These are phyloP conservation scores for Branchellion lobata DNA, from an alignment of 2,888 invertebrate species.

Conservation along the genomic window DNA sequence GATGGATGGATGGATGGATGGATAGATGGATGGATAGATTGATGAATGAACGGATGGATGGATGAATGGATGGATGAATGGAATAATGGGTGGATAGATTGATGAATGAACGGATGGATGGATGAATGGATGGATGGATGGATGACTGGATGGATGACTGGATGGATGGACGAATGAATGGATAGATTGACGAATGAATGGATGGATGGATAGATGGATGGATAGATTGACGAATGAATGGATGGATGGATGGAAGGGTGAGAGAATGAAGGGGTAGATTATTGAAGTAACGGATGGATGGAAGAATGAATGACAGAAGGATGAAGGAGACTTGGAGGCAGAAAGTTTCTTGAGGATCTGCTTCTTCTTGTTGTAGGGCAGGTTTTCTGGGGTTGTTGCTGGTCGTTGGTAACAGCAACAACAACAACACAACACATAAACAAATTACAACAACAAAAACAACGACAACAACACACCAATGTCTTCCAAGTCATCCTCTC, in stretches of 20 bases:
- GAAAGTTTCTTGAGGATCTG: conserved; percentile 72
- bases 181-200: background rate
- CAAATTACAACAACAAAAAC: no score
- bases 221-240: background rate
- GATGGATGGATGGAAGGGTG: background rate
- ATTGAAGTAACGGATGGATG: background rate
- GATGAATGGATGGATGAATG: conserved; percentile 4
- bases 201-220: background rate
- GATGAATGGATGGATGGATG: background rate
- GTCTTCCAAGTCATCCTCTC: conserved; percentile 57
- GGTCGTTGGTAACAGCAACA: no score
- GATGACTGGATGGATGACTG: background rate
- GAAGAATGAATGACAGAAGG: background rate
- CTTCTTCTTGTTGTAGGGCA: conserved; percentile 82
- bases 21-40: background rate
- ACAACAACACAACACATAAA: no score
- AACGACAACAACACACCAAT: background rate
- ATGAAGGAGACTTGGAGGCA: conserved; percentile 62
- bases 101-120: background rate
- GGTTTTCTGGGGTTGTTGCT: conserved; percentile 31
- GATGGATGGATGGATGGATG: background rate
- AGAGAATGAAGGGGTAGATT: background rate
- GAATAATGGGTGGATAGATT: background rate
- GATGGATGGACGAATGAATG: background rate
- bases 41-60: background rate